Conservation (phyloP, 2,113 vertebrate species). For the Hiodon alosoides region DNA sequence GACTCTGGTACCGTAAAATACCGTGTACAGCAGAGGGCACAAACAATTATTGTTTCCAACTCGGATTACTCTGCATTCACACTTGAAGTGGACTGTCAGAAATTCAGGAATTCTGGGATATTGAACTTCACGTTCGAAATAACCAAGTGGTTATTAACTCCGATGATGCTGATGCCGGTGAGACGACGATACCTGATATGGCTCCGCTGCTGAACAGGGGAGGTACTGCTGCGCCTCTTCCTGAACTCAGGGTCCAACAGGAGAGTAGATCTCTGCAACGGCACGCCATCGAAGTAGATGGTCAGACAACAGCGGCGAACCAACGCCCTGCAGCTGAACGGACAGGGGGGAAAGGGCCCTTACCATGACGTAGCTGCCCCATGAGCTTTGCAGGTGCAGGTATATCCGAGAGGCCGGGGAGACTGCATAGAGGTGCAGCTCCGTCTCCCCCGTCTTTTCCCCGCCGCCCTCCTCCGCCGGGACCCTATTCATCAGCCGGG, state of each 20-base stretch:
- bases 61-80: too few species aligned
- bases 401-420: constrained; percentile 55
- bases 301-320: background rate
- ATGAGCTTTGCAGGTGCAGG: constrained; percentile 57
- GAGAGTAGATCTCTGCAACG: constrained; percentile 56
- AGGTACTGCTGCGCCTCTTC: constrained; percentile 28
- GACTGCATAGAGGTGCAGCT: constrained; percentile 61
- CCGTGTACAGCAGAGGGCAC: too few species aligned
- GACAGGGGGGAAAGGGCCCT: constrained; percentile 16
- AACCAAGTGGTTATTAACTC: background rate
- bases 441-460: constrained; percentile 36
- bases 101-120: too few species aligned
- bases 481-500: constrained; percentile 34
- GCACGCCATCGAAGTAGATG: background rate
- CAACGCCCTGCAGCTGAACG: background rate
- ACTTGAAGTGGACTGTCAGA: background rate
- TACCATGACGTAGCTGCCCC: constrained; percentile 66
- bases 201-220: constrained; percentile 22
- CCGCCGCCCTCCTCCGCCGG: background rate
- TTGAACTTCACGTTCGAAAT: too few species aligned
- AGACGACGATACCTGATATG: constrained; percentile 43
- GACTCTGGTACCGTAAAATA: too few species aligned
- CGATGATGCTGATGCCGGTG: background rate
- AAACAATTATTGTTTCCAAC: too few species aligned
- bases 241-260: constrained; percentile 54